phyloP scores from a whole-genome alignment of 2,888 invertebrate genomes.

The Agrotis puta region DNA sequence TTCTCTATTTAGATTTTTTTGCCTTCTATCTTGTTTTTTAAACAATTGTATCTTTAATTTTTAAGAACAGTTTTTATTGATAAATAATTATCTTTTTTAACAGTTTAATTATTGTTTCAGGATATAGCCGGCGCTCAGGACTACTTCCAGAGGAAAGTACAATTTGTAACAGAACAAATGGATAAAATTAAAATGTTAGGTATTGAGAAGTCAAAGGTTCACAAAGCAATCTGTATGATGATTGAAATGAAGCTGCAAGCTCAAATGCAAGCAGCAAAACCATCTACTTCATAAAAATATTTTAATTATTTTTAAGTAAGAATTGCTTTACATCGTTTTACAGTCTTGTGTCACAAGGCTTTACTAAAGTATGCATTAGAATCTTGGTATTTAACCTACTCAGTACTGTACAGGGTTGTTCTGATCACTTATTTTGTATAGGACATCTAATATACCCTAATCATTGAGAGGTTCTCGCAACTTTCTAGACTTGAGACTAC shows the following conservation, averaged over 20 bases:
- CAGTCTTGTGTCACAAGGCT: conserved; percentile 38
- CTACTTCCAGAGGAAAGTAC: conserved; percentile 97
- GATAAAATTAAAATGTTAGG: conserved; percentile 97
- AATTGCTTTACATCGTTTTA: conserved; percentile 55
- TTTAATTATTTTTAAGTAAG: conserved; percentile 43
- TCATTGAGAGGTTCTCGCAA: conserved; percentile 3
- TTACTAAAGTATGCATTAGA: conserved; percentile 58
- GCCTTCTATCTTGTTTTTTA: background rate
- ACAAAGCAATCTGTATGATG: conserved; percentile 94
- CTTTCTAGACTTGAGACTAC: background rate
- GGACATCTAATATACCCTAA: background rate
- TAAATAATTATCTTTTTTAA: no score
- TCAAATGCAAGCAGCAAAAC: conserved; percentile 84
- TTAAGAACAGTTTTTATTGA: no score
- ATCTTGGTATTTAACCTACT: conserved; percentile 47
- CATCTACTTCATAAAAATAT: conserved; percentile 80
- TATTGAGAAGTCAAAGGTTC: conserved; percentile 95
- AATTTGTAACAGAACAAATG: conserved; percentile 98
- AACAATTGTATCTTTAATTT: no score
- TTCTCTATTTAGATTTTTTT: background rate
- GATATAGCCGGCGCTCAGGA: conserved; percentile 95
- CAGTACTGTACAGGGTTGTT: conserved; percentile 34
- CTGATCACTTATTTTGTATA: conserved; percentile 36
- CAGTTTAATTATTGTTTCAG: conserved; percentile 80
- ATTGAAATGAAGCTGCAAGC: conserved; percentile 94